Conservation (phyloP, 2,113 vertebrate species). For the Raja brachyura region DNA sequence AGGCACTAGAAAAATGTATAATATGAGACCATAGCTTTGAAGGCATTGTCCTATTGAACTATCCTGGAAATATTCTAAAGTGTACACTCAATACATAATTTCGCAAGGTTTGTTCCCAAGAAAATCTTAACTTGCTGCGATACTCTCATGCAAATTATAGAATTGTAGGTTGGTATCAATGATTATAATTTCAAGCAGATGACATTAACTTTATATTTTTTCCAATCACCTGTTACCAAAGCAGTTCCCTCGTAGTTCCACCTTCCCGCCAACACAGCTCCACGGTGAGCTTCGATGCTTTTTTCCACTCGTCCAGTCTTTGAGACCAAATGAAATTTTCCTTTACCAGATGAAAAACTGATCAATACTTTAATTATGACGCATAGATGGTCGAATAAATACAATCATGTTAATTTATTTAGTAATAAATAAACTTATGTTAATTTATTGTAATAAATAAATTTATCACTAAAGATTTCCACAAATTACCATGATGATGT, state of each 20-base stretch:
- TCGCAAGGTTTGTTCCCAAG: neutral
- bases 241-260: slow-evolving; percentile 95
- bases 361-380: neutral
- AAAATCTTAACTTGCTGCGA: neutral
- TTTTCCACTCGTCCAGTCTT: slow-evolving; percentile 86
- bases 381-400: neutral
- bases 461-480: neutral
- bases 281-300: slow-evolving; percentile 86
- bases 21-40: neutral
- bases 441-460: neutral
- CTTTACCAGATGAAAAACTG: slow-evolving; percentile 53
- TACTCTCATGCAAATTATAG: neutral
- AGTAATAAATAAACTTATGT: neutral
- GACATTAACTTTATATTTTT: neutral
- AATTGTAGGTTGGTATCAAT: neutral
- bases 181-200: neutral
- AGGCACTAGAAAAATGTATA: neutral
- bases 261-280: slow-evolving; percentile 82
- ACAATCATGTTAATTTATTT: neutral
- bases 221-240: slow-evolving; percentile 76
- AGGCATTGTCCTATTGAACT: neutral
- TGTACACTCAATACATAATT: neutral
- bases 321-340: slow-evolving; percentile 87
- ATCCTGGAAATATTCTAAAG: neutral
- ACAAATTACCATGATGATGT: neutral